Percentiles rank a stretch among this genome's conserved stretches.
phyloP scores from a whole-genome alignment of 2,888 invertebrate genomes.

The Melipona bicolor region DNA sequence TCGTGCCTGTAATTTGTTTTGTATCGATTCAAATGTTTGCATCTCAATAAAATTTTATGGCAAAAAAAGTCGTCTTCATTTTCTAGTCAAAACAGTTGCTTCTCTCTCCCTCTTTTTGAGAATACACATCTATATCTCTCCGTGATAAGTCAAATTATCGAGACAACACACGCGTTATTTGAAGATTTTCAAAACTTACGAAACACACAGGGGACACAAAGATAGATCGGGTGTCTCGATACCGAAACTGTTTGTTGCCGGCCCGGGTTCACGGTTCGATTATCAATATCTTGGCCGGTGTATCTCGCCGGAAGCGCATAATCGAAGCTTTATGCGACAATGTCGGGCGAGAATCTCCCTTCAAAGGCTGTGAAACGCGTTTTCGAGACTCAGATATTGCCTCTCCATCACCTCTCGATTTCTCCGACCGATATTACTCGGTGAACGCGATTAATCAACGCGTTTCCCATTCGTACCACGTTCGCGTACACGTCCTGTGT shows the following conservation, averaged over 20 bases:
- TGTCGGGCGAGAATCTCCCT: constrained; percentile 5
- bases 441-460: constrained; percentile 32
- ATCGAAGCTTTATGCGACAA: constrained; percentile 37
- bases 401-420: background rate
- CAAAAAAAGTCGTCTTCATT: no score
- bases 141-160: no score
- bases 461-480: background rate
- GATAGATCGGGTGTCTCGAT: background rate
- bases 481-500: background rate
- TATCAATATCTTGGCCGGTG: constrained; percentile 31
- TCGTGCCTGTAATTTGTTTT: no score
- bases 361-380: constrained; percentile 27
- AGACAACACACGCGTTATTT: no score
- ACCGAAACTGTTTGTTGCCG: constrained; percentile 2
- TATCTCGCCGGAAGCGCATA: constrained; percentile 15
- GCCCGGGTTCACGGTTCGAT: constrained; percentile 21
- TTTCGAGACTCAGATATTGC: constrained; percentile 24
- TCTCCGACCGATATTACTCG: constrained; percentile 12
- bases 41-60: no score
- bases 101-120: no score
- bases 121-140: no score
- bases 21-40: no score
- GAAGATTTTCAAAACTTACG: no score
- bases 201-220: no score
- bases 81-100: no score